These are phyloP conservation scores for Deilephila porcellus DNA, from an alignment of 2,888 invertebrate species.

Conservation along the genomic window DNA sequence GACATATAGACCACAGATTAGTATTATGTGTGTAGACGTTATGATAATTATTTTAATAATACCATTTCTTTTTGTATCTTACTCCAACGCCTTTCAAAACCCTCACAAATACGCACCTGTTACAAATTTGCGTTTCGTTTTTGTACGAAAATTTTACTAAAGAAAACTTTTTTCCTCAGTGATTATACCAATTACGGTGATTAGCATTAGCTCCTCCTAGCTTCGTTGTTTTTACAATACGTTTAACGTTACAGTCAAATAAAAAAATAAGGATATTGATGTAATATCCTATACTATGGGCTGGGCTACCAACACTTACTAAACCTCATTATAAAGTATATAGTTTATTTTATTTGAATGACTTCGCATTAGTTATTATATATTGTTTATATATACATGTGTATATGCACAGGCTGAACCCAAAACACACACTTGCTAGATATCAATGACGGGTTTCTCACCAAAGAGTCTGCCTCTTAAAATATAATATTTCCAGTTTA, in stretches of 20 bases:
- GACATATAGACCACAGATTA: too few species aligned
- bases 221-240: slow-evolving; percentile 13
- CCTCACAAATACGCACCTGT: not conserved
- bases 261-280: not conserved
- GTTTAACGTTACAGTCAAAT: not conserved
- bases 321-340: too few species aligned
- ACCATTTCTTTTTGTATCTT: too few species aligned
- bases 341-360: too few species aligned
- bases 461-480: not conserved
- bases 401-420: too few species aligned
- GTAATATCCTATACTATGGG: not conserved
- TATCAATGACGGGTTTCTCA: too few species aligned
- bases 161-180: slow-evolving; percentile 11
- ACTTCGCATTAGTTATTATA: too few species aligned
- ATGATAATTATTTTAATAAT: too few species aligned
- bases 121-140: slow-evolving; percentile 1
- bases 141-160: not conserved
- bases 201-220: slow-evolving; percentile 13
- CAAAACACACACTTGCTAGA: too few species aligned
- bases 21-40: too few species aligned
- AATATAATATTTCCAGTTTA: not conserved
- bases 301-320: too few species aligned
- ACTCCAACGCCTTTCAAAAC: not conserved
- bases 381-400: too few species aligned
- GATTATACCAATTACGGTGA: slow-evolving; percentile 37